Base-by-base conservation (phyloP, 1,140 invertebrate species). In the Hypothenemus hampei region DNA sequence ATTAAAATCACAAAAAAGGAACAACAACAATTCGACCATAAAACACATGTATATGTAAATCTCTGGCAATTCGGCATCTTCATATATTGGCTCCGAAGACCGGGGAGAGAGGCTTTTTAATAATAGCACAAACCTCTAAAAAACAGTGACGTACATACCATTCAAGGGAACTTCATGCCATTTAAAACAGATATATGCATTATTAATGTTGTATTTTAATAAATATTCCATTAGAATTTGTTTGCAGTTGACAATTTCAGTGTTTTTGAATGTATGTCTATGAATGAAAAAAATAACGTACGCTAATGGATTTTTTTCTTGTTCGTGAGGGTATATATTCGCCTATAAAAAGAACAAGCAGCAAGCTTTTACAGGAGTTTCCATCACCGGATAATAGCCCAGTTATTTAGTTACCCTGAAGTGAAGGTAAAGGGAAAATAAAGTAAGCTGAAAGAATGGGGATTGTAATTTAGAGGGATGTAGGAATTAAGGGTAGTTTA, bases 401-500 rank as follows among this genome's bases (percentile, higher is more conserved):
- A 68, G 69, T 72, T 72, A 72, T 72, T 72, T 72, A 70, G 68
- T 69, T 70, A 69, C 65, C 67, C 65, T 61, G 57, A n/a, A n/a
- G 57, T 59, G 61, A 69, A 57, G 66, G 65, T 67, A 68, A 63
- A 67, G 68, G 63, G 62, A 68, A 69, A 70, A 70, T 69, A 70
- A 70, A 67, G 68, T 69, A 70, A 70, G 67, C 67, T 67, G 64
- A 67, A 70, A 70, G 70, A 72, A 72, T 72, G 66, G 70, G 69
- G 68, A 69, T 71, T 70, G 70, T 70, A 72, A 72, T 72, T 72
- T 72, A 72, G 70, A 72, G 69, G 70, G 70, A 70, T 72, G 70
- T 72, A 60, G 67, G 70, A 69, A 72, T 72, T 72, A 72, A 70
- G 70, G 70, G 70, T 71, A 72, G 70, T 72, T 72, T 72, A 72